phyloP scores from a whole-genome alignment of 2,888 invertebrate genomes.

The Epicampocera succincta region DNA sequence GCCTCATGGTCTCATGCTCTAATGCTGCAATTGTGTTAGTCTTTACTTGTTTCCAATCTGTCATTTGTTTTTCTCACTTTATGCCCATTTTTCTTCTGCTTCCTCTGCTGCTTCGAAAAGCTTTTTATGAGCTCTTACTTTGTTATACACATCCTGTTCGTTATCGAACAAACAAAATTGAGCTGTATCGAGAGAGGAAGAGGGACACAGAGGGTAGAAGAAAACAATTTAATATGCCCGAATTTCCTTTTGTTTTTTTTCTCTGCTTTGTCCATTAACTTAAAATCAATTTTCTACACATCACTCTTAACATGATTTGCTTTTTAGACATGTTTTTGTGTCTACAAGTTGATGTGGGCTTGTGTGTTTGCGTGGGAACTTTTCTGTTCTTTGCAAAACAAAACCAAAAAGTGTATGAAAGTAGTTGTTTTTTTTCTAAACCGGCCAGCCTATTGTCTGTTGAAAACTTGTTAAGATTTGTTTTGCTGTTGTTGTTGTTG shows the following conservation, averaged over 20 bases:
- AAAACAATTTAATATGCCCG: conserved; percentile 5
- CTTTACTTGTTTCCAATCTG: no score
- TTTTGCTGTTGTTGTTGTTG: no score
- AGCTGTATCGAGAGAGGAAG: background rate
- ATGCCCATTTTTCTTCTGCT: background rate
- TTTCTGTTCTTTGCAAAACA: no score
- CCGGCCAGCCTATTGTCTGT: conserved; percentile 36
- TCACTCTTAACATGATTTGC: conserved; percentile 50
- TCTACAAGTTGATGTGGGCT: background rate
- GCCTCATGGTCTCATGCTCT: no score
- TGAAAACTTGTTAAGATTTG: conserved; percentile 7
- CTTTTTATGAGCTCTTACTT: background rate
- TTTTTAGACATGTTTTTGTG: background rate
- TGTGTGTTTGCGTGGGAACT: background rate
- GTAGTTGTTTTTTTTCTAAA: conserved; percentile 4
- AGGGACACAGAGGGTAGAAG: background rate
- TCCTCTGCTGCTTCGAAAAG: background rate
- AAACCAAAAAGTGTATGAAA: background rate
- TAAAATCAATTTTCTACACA: conserved; percentile 65
- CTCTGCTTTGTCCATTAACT: conserved; percentile 44
- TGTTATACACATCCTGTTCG: background rate
- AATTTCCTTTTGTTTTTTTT: background rate
- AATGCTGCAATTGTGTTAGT: no score
- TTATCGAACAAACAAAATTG: background rate
- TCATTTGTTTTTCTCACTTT: no score